A percentile compares a stretch with the other conserved stretches of the same genome.
These are phyloP conservation scores for Megaceryle alcyon DNA, from an alignment of 2,797 vertebrate genomes.

Conservation along the genomic window DNA sequence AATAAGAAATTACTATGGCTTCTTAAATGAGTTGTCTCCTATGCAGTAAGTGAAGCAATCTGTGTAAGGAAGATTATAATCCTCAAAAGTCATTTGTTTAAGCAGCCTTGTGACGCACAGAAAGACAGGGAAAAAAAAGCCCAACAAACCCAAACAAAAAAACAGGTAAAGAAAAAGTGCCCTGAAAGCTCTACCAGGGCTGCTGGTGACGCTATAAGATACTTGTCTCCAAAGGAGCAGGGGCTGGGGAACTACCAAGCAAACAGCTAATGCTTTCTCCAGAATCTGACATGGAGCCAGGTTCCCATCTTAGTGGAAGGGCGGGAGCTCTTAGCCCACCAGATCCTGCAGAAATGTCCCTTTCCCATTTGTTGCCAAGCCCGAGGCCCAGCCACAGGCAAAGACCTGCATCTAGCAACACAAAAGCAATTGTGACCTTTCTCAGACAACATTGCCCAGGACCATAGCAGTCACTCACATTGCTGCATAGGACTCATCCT, in stretches of 20 bases:
- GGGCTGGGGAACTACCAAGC: background rate
- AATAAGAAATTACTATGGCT: background rate
- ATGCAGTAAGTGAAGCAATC: background rate
- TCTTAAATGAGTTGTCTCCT: background rate
- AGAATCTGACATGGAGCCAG: background rate
- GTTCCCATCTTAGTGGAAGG: background rate
- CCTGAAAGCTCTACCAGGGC: background rate
- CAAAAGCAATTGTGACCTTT: background rate
- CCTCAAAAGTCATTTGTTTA: background rate
- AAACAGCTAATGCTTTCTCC: background rate
- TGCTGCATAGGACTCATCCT: fast-evolving
- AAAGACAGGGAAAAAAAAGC: background rate
- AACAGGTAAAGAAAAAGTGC: background rate
- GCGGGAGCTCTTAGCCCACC: background rate
- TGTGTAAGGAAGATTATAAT: background rate
- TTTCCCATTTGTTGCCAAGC: background rate
- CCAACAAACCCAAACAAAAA: too few species aligned
- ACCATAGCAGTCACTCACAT: background rate
- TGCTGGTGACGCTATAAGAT: background rate
- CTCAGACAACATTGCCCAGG: background rate
- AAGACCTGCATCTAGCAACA: background rate
- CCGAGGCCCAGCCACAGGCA: background rate
- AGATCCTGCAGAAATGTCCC: background rate
- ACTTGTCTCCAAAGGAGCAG: background rate
- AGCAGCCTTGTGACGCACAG: background rate